Evolutionary conservation across 2,113 vertebrate genomes (phyloP), one percentile per base, ranked within the genome.

Genomic region (Narcine bancroftii): DNA sequence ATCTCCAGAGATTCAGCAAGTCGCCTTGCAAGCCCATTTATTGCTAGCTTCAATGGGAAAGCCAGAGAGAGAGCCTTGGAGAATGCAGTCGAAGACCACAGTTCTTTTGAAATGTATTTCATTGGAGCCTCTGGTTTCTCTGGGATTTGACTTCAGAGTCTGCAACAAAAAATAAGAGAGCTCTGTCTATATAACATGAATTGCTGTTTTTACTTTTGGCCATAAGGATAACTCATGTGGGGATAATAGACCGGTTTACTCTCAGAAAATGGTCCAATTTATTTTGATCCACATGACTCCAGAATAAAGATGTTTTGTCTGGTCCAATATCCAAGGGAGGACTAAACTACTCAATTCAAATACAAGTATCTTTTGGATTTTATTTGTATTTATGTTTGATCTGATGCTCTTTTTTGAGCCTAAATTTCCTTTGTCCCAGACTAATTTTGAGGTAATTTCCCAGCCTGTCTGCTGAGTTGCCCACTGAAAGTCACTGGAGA

Each of bases 221-320:
- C n/a, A 60, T 39, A 3, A 33, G 81, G n/a, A 87, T 87, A 53
- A 87, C 81, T 60, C 81, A 36, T 56, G 17, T 87, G 81, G 50
- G 81, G 50, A 85, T 85, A 85, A 87, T 87, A 63, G 53, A 4
- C 81, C 60, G 53, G 81, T 87, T 60, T 63, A n/a, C 50, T 60
- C 81, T 36, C 81, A 87, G 81, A 87, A 87, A 87, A 87, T 60
- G 81, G 81, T 56, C 53, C 53, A 60, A 87, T 63, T 87, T 87
- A 56, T 63, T 87, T 87, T 87, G 81, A 87, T 87, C 81, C 81
- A 87, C 81, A 87, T 60, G 53, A 63, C 53, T 87, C 33, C 81
- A 87, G 81, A 87, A 87, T 87, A 87, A 60, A 87, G 81, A 87
- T 87, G 56, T 87, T 87, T 87, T 60, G 33, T 60, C 81, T 85